Conservation (phyloP, 2,888 invertebrate species). For the Phoenoteleia sp. region DNA sequence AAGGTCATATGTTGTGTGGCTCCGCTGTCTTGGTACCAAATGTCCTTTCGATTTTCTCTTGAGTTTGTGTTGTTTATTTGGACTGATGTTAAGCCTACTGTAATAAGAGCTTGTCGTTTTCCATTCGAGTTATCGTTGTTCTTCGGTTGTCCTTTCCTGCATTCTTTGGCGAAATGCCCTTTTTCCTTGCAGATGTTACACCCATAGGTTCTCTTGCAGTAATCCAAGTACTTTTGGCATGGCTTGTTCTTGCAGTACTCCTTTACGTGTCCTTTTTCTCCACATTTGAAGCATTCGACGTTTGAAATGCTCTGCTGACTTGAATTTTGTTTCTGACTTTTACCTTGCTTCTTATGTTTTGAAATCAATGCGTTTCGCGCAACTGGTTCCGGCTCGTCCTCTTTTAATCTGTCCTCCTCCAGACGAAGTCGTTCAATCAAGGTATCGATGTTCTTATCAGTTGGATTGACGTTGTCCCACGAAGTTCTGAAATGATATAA, state of each 20-base stretch:
- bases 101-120: constrained; percentile 22
- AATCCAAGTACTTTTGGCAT: constrained; percentile 29
- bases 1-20: not conserved
- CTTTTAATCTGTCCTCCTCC: constrained; percentile 7
- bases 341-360: not conserved
- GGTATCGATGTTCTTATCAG: constrained; percentile 49
- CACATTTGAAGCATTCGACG: constrained; percentile 30
- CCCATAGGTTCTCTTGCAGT: constrained; percentile 21
- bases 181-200: constrained; percentile 29
- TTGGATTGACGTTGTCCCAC: constrained; percentile 70
- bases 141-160: not conserved
- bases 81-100: constrained; percentile 14
- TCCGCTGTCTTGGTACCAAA: not conserved
- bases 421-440: constrained; percentile 15
- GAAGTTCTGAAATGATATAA: constrained; percentile 72
- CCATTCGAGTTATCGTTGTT: not conserved
- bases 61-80: too few species aligned
- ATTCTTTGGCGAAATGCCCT: constrained; percentile 39
- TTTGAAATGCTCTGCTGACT: not conserved
- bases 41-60: too few species aligned
- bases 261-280: constrained; percentile 22
- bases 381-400: not conserved
- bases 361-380: constrained; percentile 18
- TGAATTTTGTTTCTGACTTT: not conserved
- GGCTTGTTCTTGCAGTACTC: constrained; percentile 21